Evolutionary conservation across 2,888 invertebrate genomes (phyloP).

Genomic region (Andrena flavipes): DNA sequence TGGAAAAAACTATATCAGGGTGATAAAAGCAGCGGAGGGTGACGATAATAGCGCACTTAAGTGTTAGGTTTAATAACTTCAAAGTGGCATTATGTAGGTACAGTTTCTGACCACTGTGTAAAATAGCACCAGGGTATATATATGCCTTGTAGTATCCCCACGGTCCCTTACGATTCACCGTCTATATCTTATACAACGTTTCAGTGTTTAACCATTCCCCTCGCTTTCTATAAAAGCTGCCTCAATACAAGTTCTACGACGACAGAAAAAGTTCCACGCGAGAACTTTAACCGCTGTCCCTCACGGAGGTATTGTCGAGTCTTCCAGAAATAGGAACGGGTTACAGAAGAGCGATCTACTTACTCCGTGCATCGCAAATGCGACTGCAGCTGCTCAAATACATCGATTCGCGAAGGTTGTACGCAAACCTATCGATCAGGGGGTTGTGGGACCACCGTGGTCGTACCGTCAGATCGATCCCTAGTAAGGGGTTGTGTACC

Average conservation of each 20-base stretch:
- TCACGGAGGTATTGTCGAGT: background rate
- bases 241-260: background rate
- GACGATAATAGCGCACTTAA: no score
- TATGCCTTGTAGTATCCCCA: background rate
- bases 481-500: constrained; percentile 60
- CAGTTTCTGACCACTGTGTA: no score
- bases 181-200: background rate
- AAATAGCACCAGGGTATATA: no score
- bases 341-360: constrained; percentile 27
- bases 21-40: no score
- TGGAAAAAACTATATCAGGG: no score
- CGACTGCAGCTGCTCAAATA: constrained; percentile 32
- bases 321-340: constrained; percentile 25
- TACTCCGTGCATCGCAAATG: constrained; percentile 18
- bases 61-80: no score
- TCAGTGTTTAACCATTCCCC: constrained; percentile 5
- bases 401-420: constrained; percentile 27
- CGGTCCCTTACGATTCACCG: background rate
- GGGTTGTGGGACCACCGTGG: constrained; percentile 38
- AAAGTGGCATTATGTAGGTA: no score
- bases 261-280: background rate
- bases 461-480: constrained; percentile 62
- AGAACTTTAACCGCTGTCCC: background rate
- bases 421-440: constrained; percentile 42
- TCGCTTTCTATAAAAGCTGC: background rate